A percentile compares a stretch with the other conserved stretches of the same genome.
Conservation (phyloP, 1,140 invertebrate genomes). For the Arctopsyche grandis region DNA sequence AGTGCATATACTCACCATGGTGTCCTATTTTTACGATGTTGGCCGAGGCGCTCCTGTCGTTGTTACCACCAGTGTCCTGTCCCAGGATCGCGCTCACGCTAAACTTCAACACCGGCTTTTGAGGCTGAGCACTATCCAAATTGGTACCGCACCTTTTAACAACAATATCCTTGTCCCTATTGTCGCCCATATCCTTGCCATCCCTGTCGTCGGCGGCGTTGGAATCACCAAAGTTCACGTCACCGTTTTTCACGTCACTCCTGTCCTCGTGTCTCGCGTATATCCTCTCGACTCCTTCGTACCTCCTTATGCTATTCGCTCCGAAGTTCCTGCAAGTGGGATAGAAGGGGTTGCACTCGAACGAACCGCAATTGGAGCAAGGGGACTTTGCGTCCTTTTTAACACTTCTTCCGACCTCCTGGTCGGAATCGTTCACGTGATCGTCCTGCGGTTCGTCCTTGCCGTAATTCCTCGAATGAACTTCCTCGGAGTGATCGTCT, state of each 20-base stretch:
- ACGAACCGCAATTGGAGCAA: constrained; percentile 51
- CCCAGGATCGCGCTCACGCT: constrained; percentile 91
- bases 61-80: constrained; percentile 83
- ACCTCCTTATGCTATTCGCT: constrained; percentile 23
- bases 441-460: constrained; percentile 59
- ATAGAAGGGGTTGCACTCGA: constrained; percentile 52
- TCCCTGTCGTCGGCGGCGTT: constrained; percentile 46
- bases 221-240: constrained; percentile 36
- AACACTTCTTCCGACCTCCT: constrained; percentile 60
- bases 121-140: constrained; percentile 57
- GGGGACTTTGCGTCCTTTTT: constrained; percentile 58
- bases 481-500: constrained; percentile 53
- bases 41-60: constrained; percentile 77
- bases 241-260: constrained; percentile 16
- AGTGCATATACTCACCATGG: constrained; percentile 44
- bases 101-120: constrained; percentile 88
- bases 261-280: constrained; percentile 52
- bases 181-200: constrained; percentile 56
- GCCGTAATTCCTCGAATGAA: constrained; percentile 54
- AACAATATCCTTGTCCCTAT: constrained; percentile 53
- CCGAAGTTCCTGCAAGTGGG: constrained; percentile 46
- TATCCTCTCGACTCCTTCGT: constrained; percentile 58
- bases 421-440: constrained; percentile 61
- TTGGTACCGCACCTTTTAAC: constrained; percentile 59
- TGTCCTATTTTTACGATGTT: constrained; percentile 65